Conservation (phyloP, 1,140 invertebrate genomes). For the Arctopsyche grandis region DNA sequence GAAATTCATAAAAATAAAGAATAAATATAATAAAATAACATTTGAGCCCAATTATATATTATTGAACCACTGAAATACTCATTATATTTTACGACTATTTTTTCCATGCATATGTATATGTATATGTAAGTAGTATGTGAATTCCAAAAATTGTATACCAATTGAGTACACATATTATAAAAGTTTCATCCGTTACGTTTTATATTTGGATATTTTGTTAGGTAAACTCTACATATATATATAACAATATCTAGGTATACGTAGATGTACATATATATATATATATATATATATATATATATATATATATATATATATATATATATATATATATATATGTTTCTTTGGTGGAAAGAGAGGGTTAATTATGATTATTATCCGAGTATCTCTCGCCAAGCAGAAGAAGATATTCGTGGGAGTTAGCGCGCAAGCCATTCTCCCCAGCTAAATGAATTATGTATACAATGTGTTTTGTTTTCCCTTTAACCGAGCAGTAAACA, state of each 20-base stretch:
- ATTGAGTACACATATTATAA: no score
- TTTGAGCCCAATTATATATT: no score
- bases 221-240: no score
- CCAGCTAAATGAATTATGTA: slow-evolving; percentile 15
- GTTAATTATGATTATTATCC: slow-evolving; percentile 32
- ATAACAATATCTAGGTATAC: not conserved
- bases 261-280: not conserved
- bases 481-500: not conserved
- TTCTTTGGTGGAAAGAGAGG: not conserved
- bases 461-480: slow-evolving; percentile 26
- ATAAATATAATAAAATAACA: no score
- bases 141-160: no score
- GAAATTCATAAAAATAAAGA: no score
- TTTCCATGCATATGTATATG: no score
- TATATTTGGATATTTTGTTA: no score
- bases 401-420: slow-evolving; percentile 5
- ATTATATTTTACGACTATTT: no score
- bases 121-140: no score
- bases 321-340: not conserved
- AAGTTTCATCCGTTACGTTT: no score
- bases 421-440: not conserved
- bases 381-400: not conserved
- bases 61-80: no score
- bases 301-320: slow-evolving; percentile 1
- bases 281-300: not conserved